Base-by-base conservation (phyloP, 2,797 vertebrate species). In the Epinephelus coioides region DNA sequence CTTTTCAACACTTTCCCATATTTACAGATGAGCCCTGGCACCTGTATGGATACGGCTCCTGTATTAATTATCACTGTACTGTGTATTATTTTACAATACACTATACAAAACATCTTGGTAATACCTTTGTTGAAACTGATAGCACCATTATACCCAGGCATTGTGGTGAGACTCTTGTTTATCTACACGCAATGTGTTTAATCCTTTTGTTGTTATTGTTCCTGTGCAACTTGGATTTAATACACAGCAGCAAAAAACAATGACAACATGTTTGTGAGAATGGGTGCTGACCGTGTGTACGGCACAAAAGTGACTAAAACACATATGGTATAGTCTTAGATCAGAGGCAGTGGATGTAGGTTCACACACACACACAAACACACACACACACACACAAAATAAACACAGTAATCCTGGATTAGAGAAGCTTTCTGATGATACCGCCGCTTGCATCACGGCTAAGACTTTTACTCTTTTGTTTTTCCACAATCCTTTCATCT, bases 321-420 rank as follows among this genome's bases (percentile, higher is more conserved):
- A 76, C 91, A 93, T 88, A 92, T 91, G 90, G 80, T 78, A 40
- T 57, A 54, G 21, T 50, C 71, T 86, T 63, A 82, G 82, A 90
- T 89, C 85, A 86, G 72, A 88, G 59, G 61, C 76, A 79, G 68
- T 77, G 73, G 71, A 77, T 71, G 74, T 59, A 67, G 59, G 43
- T 55, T 8, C 67, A 19, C 62, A 56, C 72, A 59, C 30, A 27
- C 40, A 43, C 11, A 17, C 44, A 46, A 14, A 46, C 46, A 66
- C 55, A 40, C 61, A 55, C 51, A 78, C 69, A 78, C 75, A 85
- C 78, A 77, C 79, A 83, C 75, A 85, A 44, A 81, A 83, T 73
- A 91, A 80, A 91, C 81, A 90, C 78, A 79, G 76, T 94, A 95
- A 94, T 94, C 92, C 90, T 49, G 91, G 95, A 95, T 95, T 95